Evolutionary conservation across 2,888 invertebrate genomes (phyloP), one percentile per base, ranked within the genome.

Genomic region (Ellobium chinense): DNA sequence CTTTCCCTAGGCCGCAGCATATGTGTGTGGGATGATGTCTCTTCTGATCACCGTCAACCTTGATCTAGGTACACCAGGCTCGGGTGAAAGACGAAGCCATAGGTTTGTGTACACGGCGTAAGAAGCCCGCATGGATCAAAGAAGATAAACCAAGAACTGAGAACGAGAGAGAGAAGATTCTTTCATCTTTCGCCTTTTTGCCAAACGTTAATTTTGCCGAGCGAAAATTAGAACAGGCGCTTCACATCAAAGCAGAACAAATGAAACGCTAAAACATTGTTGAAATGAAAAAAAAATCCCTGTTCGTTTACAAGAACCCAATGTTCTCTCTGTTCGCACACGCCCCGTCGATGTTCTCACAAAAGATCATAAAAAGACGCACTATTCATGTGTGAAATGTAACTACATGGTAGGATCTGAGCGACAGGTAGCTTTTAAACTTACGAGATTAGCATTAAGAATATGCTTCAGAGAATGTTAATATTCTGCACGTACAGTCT

Each of bases 191-290:
- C 68, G 9, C n/a, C 37, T 5, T 60, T 62, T 78, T 63, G 78
- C 62, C 78, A 78, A 78, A 78, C 62, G 78, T 78, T 78, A 78
- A 62, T 78, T 60, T 70, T 29, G 66, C 27, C 56, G 29, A 68
- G 58, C 37, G 21, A 77, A 68, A 68, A 68, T 58, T 68, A 77
- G 31, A 27, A 34, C 46, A n/a, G 36, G 1, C 31, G 18, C 37
- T 14, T 24, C 14, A 69, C 37, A 68, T 77, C 77, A 77, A 68
- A 77, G 77, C 60, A 31, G 27, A 60, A 39, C 60, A 37, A 68
- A 68, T 39, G 69, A 58, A 75, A 58, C 27, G 58, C 68, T 56
- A 37, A 66, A 60, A 68, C 60, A 58, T 60, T 77, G 66, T 77
- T 69, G 56, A 36, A 72, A 72, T 58, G n/a, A n/a, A n/a, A 37